Percentiles rank a stretch among this genome's conserved stretches.
Conservation (phyloP, 2,113 vertebrate species). For the Festucalex cinctus region DNA sequence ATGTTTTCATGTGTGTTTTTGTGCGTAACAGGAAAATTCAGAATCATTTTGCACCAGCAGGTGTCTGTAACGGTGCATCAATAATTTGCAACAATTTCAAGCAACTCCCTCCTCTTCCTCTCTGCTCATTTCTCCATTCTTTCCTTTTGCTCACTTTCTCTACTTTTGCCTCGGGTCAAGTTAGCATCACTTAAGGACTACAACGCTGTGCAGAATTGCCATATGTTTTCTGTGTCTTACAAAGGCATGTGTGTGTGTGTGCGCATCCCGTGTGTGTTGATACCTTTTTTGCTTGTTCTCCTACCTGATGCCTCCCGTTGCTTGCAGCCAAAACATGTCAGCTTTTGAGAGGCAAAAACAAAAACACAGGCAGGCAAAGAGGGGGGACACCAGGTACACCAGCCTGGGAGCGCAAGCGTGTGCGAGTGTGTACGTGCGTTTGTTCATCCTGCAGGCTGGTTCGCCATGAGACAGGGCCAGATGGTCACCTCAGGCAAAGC, state of each 20-base stretch:
- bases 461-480: constrained; percentile 69
- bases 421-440: constrained; percentile 21
- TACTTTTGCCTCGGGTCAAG: constrained; percentile 69
- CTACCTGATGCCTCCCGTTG: constrained; percentile 64
- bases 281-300: constrained; percentile 48
- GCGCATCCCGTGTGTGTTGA: constrained; percentile 15
- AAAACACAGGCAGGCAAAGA: constrained; percentile 64
- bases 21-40: constrained; percentile 15
- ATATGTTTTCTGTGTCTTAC: constrained; percentile 56
- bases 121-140: constrained; percentile 29
- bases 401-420: constrained; percentile 25
- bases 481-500: constrained; percentile 76
- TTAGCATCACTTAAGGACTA: constrained; percentile 70
- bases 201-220: constrained; percentile 58
- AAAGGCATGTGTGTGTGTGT: constrained; percentile 18
- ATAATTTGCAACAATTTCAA: constrained; percentile 66
- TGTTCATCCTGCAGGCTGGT: constrained; percentile 54
- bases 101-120: constrained; percentile 27
- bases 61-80: constrained; percentile 64
- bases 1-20: constrained; percentile 7
- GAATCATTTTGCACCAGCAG: constrained; percentile 44
- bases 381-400: constrained; percentile 65
- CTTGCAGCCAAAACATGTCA: constrained; percentile 75
- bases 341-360: constrained; percentile 64
- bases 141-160: constrained; percentile 31